Evolutionary conservation across 2,888 invertebrate species (phyloP).

Genomic region (Lithophane ornitopus): DNA sequence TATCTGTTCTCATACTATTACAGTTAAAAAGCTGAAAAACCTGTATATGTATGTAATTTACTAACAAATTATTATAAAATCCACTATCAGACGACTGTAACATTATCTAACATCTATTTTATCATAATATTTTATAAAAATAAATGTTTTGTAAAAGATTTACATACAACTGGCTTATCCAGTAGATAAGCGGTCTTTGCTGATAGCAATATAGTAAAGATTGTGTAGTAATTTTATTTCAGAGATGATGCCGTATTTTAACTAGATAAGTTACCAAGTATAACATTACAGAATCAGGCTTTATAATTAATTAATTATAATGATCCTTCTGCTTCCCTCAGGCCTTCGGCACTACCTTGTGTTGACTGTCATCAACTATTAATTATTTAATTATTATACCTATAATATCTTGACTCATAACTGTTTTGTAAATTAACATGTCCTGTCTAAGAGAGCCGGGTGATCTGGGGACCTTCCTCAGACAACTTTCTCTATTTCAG

Average conservation of each 20-base stretch:
- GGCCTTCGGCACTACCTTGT: background rate
- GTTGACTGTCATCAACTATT: background rate
- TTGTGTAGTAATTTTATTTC: conserved; percentile 4
- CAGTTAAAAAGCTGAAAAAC: background rate
- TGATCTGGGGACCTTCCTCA: too few relatives aligned
- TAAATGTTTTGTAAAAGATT: conserved; percentile 29
- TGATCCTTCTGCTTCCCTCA: background rate
- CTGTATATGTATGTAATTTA: background rate
- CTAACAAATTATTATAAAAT: background rate
- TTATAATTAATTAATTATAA: too few relatives aligned
- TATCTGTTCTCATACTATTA: background rate
- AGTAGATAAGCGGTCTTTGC: conserved; percentile 28
- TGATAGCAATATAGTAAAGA: conserved; percentile 35
- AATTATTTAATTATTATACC: too few relatives aligned
- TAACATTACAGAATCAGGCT: background rate
- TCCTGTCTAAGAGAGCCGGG: too few relatives aligned
- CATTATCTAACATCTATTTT: conserved; percentile 34
- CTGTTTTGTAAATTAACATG: too few relatives aligned
- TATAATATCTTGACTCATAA: too few relatives aligned
- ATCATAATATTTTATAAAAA: conserved; percentile 16
- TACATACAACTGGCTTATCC: conserved; percentile 22
- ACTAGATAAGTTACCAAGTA: background rate
- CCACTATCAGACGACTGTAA: conserved; percentile 20
- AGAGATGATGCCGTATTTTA: conserved; percentile 2
- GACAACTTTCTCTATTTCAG: too few relatives aligned